A percentile compares a stretch with the other conserved stretches of the same genome.
Evolutionary conservation across 2,888 invertebrate genomes (phyloP).

Genomic region (Plebejus melissa): DNA sequence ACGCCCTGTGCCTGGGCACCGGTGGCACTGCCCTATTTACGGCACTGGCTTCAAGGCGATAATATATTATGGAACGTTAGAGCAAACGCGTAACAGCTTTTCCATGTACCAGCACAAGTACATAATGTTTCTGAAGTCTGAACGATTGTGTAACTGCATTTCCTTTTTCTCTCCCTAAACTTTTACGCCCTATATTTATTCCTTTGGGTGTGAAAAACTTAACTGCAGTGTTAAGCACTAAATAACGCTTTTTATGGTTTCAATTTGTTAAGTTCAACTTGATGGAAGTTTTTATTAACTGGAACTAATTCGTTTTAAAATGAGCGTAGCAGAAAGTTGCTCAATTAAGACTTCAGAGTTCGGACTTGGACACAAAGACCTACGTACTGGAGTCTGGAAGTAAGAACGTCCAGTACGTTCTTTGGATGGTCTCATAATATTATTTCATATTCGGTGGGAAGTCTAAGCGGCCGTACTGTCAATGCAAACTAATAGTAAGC

Average conservation of each 20-base stretch:
- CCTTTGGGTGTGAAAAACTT: background rate
- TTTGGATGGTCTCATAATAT: too few relatives aligned
- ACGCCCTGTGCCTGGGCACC: too few relatives aligned
- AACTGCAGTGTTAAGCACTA: constrained; percentile 18
- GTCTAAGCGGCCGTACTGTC: too few relatives aligned
- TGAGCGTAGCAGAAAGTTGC: background rate
- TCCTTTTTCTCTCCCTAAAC: constrained; percentile 12
- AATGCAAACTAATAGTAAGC: too few relatives aligned
- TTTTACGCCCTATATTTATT: constrained; percentile 13
- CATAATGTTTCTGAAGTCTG: constrained; percentile 15
- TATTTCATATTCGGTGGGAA: too few relatives aligned
- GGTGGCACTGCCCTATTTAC: too few relatives aligned
- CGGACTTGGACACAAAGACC: background rate
- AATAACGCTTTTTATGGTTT: constrained; percentile 16
- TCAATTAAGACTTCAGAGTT: background rate
- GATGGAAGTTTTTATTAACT: background rate
- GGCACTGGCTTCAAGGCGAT: background rate
- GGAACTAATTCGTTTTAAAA: background rate
- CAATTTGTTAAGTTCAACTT: too few relatives aligned
- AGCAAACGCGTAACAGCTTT: constrained; percentile 12
- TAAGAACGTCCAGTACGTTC: too few relatives aligned
- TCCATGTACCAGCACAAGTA: constrained; percentile 2
- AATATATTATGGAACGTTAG: constrained; percentile 3
- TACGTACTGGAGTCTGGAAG: too few relatives aligned
- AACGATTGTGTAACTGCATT: constrained; percentile 7